phyloP scores from a whole-genome alignment of 92 coral and sea anemone species.

The Parazoanthus atlanticus region DNA sequence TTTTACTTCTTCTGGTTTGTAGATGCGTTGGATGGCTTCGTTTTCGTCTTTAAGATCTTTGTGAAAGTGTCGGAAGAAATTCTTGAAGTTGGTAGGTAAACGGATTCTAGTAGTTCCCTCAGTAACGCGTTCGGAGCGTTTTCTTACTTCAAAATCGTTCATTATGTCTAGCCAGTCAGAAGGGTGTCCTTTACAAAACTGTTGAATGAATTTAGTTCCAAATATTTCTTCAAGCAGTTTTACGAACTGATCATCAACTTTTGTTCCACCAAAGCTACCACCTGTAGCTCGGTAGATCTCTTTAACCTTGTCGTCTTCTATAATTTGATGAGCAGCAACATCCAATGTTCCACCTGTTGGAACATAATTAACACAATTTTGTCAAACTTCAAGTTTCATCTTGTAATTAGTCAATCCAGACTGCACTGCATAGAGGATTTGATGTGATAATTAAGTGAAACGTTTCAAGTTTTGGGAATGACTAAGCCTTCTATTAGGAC shows the following conservation, averaged over 20 bases:
- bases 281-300: slow-evolving; percentile 60
- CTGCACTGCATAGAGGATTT: no score
- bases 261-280: slow-evolving; percentile 53
- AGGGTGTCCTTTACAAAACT: slow-evolving; percentile 36
- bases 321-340: slow-evolving; percentile 50
- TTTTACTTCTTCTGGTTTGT: slow-evolving; percentile 41
- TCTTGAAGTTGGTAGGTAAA: slow-evolving; percentile 32
- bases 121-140: slow-evolving; percentile 44
- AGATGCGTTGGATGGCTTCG: neutral
- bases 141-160: slow-evolving; percentile 58
- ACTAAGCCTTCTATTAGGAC: no score
- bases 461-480: no score
- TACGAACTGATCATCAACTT: slow-evolving; percentile 52
- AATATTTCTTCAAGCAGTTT: slow-evolving; percentile 39
- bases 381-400: no score
- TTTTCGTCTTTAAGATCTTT: slow-evolving; percentile 25
- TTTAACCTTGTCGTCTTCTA: slow-evolving; percentile 46
- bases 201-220: slow-evolving; percentile 47
- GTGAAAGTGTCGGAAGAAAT: neutral
- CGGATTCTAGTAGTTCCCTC: slow-evolving; percentile 41
- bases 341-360: slow-evolving; percentile 55
- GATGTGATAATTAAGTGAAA: no score
- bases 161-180: slow-evolving; percentile 51
- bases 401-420: no score
- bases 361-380: no score